A percentile compares a stretch with the other conserved stretches of the same genome.
phyloP scores from a whole-genome alignment of 2,113 vertebrate genomes.

The Anser brachyrhynchus region DNA sequence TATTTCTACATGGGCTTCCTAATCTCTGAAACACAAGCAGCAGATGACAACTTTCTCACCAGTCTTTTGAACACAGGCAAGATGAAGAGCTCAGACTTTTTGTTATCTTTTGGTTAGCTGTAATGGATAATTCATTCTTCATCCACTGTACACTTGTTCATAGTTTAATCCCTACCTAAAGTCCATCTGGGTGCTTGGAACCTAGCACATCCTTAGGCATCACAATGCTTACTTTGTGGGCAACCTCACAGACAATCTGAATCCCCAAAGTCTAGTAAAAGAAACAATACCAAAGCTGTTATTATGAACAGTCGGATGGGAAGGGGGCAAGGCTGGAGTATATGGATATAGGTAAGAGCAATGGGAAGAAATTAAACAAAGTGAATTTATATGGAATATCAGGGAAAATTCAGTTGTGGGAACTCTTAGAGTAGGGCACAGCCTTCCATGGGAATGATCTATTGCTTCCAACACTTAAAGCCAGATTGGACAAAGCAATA shows the following conservation, averaged over 20 bases:
- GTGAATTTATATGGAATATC: background rate
- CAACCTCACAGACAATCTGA: background rate
- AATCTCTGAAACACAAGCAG: background rate
- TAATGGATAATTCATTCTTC: background rate
- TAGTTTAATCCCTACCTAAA: background rate
- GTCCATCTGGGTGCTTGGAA: background rate
- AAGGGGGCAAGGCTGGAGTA: no score
- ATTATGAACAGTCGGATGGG: background rate
- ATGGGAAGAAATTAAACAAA: conserved; percentile 15
- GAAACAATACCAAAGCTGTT: background rate
- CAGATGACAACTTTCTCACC: background rate
- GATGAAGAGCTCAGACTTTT: background rate
- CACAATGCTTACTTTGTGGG: background rate
- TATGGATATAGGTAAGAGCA: background rate
- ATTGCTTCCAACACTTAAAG: conserved; percentile 26
- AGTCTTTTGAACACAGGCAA: background rate
- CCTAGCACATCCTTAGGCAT: background rate
- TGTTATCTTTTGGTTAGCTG: background rate
- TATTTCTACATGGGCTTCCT: background rate
- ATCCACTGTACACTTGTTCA: fast-evolving
- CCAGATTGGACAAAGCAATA: conserved; percentile 1
- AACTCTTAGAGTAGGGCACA: background rate
- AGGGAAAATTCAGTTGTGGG: background rate
- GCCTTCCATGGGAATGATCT: background rate
- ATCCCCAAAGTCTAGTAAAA: background rate